Evolutionary conservation across 2,888 invertebrate genomes (phyloP).

Genomic region (Ophion ventricosus): DNA sequence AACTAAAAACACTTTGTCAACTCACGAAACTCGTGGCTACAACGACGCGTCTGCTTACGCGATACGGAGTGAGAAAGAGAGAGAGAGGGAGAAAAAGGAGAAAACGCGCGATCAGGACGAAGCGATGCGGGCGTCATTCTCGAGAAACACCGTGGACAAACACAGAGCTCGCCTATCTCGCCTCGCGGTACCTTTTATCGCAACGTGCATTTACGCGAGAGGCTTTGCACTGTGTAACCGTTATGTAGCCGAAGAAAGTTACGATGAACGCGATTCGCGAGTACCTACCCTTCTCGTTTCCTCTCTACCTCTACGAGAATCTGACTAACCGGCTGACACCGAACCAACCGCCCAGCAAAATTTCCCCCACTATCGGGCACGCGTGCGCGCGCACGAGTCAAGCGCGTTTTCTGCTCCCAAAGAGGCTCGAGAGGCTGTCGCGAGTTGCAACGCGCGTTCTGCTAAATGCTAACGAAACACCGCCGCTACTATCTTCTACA

Average conservation of each 20-base stretch:
- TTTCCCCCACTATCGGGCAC: conserved; percentile 10
- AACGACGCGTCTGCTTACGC: neutral
- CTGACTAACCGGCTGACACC: conserved; percentile 58
- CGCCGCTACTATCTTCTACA: neutral
- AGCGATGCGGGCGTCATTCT: neutral
- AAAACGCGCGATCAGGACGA: conserved; percentile 7
- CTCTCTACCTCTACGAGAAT: conserved; percentile 42
- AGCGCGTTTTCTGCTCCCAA: neutral
- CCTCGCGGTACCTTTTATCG: neutral
- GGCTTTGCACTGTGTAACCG: neutral
- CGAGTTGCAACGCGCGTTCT: conserved; percentile 25
- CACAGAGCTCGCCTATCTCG: conserved; percentile 2
- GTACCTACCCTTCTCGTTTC: conserved; percentile 23
- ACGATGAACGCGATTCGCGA: neutral
- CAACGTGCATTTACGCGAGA: neutral
- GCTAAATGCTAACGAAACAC: neutral
- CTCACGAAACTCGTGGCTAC: neutral
- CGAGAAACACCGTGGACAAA: neutral
- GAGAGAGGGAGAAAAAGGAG: conserved; percentile 16
- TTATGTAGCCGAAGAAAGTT: neutral
- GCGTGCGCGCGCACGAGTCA: neutral
- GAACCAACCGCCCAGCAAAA: conserved; percentile 50
- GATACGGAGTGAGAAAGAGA: conserved; percentile 1
- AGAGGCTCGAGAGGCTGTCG: neutral
- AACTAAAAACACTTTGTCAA: neutral